Evolutionary conservation across 2,888 invertebrate species (phyloP), one percentile per base, ranked within the genome.

Genomic region (Steinernema hermaphroditum): DNA sequence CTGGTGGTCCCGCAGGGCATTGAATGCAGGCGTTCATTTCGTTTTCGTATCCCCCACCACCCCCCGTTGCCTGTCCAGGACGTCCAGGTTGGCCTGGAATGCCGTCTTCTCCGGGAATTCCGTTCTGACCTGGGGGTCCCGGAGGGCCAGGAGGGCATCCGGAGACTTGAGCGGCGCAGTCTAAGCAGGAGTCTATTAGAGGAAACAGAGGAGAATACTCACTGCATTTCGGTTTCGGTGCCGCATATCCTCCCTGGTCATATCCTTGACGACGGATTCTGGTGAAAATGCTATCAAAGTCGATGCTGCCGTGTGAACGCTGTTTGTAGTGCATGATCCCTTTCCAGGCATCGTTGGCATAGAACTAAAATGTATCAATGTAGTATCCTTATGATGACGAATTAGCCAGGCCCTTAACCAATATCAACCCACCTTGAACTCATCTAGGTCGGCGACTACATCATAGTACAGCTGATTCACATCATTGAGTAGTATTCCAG

Each of bases 261-360:
- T 68, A 68, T 32, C 68, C 68, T 68, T 22, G 19, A 19, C 43
- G 29, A 8, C 22, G 29, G 16, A 27, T 6, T 54, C 54, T 37
- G 37, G 37, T 14, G 27, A 54, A 27, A 24, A 27, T 4, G 27
- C 12, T 22, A 6, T 24, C 27, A 16, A 54, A 54, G 54, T 54
- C 16, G 54, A 54, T 24, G 2, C 27, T 22, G n/a, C 12, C 4
- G 4, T 54, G 6, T 6, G 6, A 24, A 2, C 24, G 22, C 6
- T 34, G 4, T 16, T 22, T 41, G 24, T 32, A 16, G 14, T 41
- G 8, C 69, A 68, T 32, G 34, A 68, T 68, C 14, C 69, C 44
- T 24, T 68, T 68, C 69, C 69, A 68, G 24, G 34, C 69, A 22
- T 43, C 41, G 29, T 68, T 32, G n/a, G 29, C 69, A 14, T 24